These are phyloP conservation scores for Chymomyza fuscimana DNA, from an alignment of 2,888 invertebrate species.

Conservation along the genomic window DNA sequence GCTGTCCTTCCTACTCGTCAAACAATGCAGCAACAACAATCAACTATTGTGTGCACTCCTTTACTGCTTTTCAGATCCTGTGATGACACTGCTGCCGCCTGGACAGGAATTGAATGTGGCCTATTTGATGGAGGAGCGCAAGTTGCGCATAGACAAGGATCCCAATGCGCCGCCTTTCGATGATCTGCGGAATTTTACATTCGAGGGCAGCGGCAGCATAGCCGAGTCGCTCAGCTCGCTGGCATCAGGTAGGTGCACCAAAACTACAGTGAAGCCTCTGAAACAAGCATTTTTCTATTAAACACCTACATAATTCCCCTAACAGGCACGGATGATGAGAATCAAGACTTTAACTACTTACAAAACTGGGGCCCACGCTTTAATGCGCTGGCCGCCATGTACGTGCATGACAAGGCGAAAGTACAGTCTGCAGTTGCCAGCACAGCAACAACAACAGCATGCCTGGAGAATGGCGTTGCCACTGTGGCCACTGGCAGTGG, in stretches of 20 bases:
- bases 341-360: constrained; percentile 97
- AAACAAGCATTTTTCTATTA: background rate
- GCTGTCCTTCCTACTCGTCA: constrained; percentile 3
- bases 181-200: constrained; percentile 98
- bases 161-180: constrained; percentile 98
- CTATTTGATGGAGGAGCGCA: constrained; percentile 96
- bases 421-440: constrained; percentile 30
- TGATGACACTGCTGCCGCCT: constrained; percentile 81
- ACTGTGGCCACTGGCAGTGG: constrained; percentile 62
- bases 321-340: constrained; percentile 94
- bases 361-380: constrained; percentile 98
- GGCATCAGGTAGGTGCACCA: constrained; percentile 87
- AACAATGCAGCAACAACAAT: constrained; percentile 8
- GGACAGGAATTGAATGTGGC: constrained; percentile 92
- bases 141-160: constrained; percentile 96
- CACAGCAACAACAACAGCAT: constrained; percentile 35
- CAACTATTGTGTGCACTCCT: constrained; percentile 9
- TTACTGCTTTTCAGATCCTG: constrained; percentile 81
- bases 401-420: constrained; percentile 81
- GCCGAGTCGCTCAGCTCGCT: constrained; percentile 97
- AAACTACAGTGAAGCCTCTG: background rate
- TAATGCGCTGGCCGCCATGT: constrained; percentile 97
- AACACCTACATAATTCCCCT: constrained; percentile 11
- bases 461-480: constrained; percentile 48
- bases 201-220: constrained; percentile 98